Conservation (phyloP, 2,888 invertebrate species). For the Iselma pallidipennis region DNA sequence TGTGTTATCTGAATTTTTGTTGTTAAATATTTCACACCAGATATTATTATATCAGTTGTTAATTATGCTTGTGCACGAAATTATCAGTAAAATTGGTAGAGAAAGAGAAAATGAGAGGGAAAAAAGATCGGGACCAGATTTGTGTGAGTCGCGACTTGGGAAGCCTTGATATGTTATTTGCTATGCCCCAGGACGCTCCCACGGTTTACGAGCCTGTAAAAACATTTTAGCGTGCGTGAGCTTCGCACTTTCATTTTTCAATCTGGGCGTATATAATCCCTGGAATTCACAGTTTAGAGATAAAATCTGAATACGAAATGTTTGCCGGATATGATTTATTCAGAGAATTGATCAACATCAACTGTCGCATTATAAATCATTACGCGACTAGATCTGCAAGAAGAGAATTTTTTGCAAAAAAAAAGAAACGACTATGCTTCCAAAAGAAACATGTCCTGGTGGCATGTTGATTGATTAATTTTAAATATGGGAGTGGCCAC, state of each 20-base stretch:
- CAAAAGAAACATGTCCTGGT: neutral
- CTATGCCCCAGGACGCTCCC: slow-evolving; percentile 10
- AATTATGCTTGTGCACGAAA: too few relatives aligned
- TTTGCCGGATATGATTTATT: slow-evolving; percentile 3
- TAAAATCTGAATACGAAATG: slow-evolving; percentile 12
- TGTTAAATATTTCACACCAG: too few relatives aligned
- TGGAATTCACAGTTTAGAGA: slow-evolving; percentile 7
- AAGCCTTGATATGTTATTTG: slow-evolving; percentile 1
- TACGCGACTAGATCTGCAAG: neutral
- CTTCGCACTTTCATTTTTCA: slow-evolving; percentile 17
- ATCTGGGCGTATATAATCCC: slow-evolving; percentile 14
- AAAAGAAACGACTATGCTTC: neutral
- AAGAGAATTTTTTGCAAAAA: too few relatives aligned
- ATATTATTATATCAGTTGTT: too few relatives aligned
- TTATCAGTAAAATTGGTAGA: too few relatives aligned
- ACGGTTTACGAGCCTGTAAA: slow-evolving; percentile 13
- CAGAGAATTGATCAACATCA: neutral
- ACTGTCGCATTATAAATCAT: neutral
- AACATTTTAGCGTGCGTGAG: slow-evolving; percentile 13
- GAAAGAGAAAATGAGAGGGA: too few relatives aligned
- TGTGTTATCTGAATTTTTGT: too few relatives aligned
- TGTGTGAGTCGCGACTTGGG: neutral
- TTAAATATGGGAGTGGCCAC: neutral
- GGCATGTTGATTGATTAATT: neutral
- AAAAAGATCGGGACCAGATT: too few relatives aligned